Conservation (phyloP, 2,888 invertebrate species). For the Synanthedon andrenaeformis region DNA sequence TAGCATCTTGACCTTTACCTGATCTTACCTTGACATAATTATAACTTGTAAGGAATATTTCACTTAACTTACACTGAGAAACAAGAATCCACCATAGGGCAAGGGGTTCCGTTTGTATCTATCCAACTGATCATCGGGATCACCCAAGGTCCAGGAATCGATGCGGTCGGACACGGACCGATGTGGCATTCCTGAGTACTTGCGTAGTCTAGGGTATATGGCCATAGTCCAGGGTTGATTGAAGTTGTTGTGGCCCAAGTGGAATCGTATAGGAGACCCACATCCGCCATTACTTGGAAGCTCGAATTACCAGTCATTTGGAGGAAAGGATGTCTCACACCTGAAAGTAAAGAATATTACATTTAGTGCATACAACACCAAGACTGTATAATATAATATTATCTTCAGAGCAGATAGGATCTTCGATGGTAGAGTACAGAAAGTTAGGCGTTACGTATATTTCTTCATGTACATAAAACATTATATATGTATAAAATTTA, state of each 20-base stretch:
- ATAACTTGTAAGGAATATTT: too few relatives aligned
- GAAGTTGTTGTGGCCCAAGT: conserved; percentile 54
- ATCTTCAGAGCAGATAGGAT: too few relatives aligned
- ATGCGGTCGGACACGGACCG: conserved; percentile 52
- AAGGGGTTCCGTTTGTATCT: conserved; percentile 35
- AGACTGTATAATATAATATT: too few relatives aligned
- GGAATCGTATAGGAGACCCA: conserved; percentile 62
- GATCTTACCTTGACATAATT: too few relatives aligned
- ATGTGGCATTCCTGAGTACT: conserved; percentile 53
- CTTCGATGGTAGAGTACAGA: too few relatives aligned
- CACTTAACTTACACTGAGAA: conserved; percentile 24
- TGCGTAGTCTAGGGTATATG: conserved; percentile 70
- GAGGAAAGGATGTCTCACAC: conserved; percentile 44
- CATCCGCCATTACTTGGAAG: conserved; percentile 49
- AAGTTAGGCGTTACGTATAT: too few relatives aligned
- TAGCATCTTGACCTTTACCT: too few relatives aligned
- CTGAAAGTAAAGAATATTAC: conserved; percentile 6
- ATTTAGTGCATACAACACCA: too few relatives aligned
- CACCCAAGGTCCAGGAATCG: conserved; percentile 67
- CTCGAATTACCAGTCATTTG: conserved; percentile 52
- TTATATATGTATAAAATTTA: too few relatives aligned
- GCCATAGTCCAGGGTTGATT: conserved; percentile 51
- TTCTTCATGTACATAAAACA: too few relatives aligned
- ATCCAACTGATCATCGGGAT: conserved; percentile 64
- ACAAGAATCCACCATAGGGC: conserved; percentile 61